Conservation (phyloP, 2,113 vertebrate species). For the Pungitius pungitius region DNA sequence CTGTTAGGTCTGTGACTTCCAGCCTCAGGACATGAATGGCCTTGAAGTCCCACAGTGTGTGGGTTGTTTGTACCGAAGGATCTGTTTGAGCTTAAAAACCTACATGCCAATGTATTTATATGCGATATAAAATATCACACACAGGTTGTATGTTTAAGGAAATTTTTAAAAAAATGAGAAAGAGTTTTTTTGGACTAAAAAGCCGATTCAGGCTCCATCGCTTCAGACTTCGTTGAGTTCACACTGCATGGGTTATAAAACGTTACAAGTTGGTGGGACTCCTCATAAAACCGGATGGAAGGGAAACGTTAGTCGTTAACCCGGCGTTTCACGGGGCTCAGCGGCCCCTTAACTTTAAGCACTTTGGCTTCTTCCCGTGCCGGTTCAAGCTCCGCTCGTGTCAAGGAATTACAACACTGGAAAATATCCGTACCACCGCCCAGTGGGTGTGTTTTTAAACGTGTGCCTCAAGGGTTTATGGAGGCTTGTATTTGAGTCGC, state of each 20-base stretch:
- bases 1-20: slow-evolving; percentile 25
- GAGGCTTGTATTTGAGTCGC: slow-evolving; percentile 12
- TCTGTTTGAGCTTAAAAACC: background rate
- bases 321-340: slow-evolving; percentile 62
- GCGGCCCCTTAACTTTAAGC: slow-evolving; percentile 54
- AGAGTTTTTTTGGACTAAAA: background rate
- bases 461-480: slow-evolving; percentile 27
- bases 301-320: slow-evolving; percentile 32
- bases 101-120: background rate
- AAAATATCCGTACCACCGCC: background rate
- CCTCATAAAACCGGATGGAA: slow-evolving; percentile 58
- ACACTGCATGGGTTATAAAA: slow-evolving; percentile 51
- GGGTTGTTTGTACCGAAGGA: slow-evolving; percentile 11
- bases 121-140: background rate
- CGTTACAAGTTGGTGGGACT: slow-evolving; percentile 55
- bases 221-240: slow-evolving; percentile 34
- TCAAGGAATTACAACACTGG: slow-evolving; percentile 40
- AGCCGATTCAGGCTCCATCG: background rate
- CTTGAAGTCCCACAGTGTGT: slow-evolving; percentile 1
- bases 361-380: slow-evolving; percentile 41
- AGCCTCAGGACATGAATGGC: slow-evolving; percentile 12
- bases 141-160: background rate
- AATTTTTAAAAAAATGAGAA: background rate
- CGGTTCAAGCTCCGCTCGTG: slow-evolving; percentile 19
- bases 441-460: slow-evolving; percentile 47